A percentile compares a stretch with the other conserved stretches of the same genome.
Evolutionary conservation across 2,113 vertebrate species (phyloP).

Genomic region (Corynorhinus townsendii): DNA sequence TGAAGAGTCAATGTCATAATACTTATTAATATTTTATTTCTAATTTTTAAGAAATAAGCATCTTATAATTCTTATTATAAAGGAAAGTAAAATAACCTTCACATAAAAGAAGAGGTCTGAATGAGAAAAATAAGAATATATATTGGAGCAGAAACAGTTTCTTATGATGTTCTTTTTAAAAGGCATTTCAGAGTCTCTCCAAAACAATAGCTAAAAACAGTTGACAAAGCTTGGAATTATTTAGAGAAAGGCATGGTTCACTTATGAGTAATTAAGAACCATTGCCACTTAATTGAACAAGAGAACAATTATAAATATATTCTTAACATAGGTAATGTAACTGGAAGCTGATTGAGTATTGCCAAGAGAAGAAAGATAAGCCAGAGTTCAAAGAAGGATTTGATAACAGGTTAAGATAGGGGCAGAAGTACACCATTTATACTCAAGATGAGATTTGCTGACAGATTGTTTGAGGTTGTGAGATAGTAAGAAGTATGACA

Average conservation of each 20-base stretch:
- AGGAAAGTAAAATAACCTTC: slow-evolving; percentile 1
- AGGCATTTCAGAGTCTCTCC: neutral
- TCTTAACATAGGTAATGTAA: neutral
- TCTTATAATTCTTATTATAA: neutral
- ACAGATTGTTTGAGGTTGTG: neutral
- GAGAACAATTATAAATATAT: neutral
- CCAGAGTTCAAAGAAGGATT: slow-evolving; percentile 12
- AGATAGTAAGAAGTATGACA: neutral
- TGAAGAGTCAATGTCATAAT: neutral
- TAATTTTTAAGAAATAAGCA: neutral
- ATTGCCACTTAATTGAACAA: slow-evolving; percentile 10
- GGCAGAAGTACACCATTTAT: neutral
- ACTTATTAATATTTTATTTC: neutral
- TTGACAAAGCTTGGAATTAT: neutral
- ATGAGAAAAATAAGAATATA: slow-evolving; percentile 14
- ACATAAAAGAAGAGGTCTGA: neutral
- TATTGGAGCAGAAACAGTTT: neutral
- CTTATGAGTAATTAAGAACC: neutral
- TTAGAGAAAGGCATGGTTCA: neutral
- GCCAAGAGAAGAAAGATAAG: neutral
- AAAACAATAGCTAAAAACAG: neutral
- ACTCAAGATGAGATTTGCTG: neutral
- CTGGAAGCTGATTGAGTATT: neutral
- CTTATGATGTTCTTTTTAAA: slow-evolving; percentile 13
- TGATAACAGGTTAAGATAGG: slow-evolving; percentile 15